Evolutionary conservation across 2,888 invertebrate genomes (phyloP).

Genomic region (Thereva unica): DNA sequence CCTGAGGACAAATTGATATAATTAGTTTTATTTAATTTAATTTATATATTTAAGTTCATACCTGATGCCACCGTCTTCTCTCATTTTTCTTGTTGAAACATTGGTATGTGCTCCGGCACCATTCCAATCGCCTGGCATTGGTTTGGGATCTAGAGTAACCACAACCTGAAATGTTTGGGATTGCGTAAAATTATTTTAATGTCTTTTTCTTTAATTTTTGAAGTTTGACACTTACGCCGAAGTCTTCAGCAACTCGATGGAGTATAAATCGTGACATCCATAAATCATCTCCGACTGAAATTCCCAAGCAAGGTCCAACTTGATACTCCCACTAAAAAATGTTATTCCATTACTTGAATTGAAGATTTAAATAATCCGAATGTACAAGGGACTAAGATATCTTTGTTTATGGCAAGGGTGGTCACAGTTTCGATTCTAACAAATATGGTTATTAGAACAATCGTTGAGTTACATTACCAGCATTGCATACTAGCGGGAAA

Average conservation of each 20-base stretch:
- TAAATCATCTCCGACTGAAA: constrained; percentile 79
- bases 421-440: too few species aligned
- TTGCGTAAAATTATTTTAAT: neutral
- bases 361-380: too few species aligned
- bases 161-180: constrained; percentile 49
- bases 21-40: constrained; percentile 49
- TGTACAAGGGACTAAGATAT: too few species aligned
- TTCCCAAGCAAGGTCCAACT: constrained; percentile 89
- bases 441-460: too few species aligned
- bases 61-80: constrained; percentile 85
- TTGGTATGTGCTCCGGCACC: constrained; percentile 97
- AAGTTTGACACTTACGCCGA: constrained; percentile 64
- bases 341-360: neutral
- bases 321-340: constrained; percentile 79
- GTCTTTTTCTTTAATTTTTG: neutral
- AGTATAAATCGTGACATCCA: constrained; percentile 88
- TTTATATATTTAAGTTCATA: constrained; percentile 47
- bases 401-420: too few species aligned
- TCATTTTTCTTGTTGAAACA: constrained; percentile 92
- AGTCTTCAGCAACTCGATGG: constrained; percentile 91
- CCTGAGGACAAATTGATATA: constrained; percentile 57
- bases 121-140: constrained; percentile 85
- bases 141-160: constrained; percentile 77
- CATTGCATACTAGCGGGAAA: too few species aligned
- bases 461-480: too few species aligned